Percentiles rank a stretch among this genome's conserved stretches.
phyloP scores from a whole-genome alignment of 2,888 invertebrate species.

The Tiliacea citrago region DNA sequence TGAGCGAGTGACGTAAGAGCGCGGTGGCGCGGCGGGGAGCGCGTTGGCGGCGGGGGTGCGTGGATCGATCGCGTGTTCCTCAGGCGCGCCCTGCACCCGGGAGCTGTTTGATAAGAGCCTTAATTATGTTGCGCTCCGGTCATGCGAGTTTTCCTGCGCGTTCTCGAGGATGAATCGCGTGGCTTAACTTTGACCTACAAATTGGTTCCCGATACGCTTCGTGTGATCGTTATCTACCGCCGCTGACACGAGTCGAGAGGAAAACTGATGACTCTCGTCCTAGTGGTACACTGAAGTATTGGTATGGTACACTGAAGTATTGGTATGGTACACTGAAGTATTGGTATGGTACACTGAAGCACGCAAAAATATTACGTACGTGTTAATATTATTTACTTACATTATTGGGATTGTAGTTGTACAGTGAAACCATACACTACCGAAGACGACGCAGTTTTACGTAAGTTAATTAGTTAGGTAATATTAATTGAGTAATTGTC shows the following conservation, averaged over 20 bases:
- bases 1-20: slow-evolving; percentile 51
- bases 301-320: no score
- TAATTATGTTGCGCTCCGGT: slow-evolving; percentile 57
- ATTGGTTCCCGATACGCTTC: slow-evolving; percentile 26
- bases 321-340: no score
- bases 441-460: no score
- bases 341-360: no score
- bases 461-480: no score
- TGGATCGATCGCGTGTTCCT: slow-evolving; percentile 61
- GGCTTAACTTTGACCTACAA: neutral
- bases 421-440: no score
- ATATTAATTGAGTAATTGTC: no score
- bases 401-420: no score
- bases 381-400: neutral
- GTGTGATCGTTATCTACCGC: slow-evolving; percentile 1
- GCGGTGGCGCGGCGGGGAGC: neutral
- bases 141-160: slow-evolving; percentile 37
- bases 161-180: slow-evolving; percentile 16
- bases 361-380: neutral
- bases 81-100: slow-evolving; percentile 51
- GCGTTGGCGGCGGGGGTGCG: neutral
- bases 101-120: slow-evolving; percentile 58
- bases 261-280: neutral
- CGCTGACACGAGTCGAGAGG: neutral
- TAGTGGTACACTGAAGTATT: neutral